phyloP scores from a whole-genome alignment of 2,888 invertebrate species.

The Seira ritae region DNA sequence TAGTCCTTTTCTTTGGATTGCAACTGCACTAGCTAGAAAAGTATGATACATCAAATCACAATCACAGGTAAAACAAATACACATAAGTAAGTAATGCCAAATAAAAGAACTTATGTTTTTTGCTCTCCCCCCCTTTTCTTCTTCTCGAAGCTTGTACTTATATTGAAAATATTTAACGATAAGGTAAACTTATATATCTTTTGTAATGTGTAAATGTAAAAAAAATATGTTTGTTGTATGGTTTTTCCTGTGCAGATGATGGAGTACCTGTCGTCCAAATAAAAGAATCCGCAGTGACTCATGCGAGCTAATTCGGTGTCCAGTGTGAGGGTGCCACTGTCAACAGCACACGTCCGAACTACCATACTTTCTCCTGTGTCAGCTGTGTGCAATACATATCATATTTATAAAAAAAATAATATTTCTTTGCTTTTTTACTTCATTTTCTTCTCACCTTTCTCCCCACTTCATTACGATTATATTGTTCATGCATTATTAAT shows the following conservation, averaged over 20 bases:
- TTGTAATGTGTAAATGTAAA: not conserved
- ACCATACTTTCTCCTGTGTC: constrained; percentile 75
- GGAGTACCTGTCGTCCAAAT: constrained; percentile 75
- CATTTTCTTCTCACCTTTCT: not conserved
- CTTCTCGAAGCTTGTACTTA: too few relatives aligned
- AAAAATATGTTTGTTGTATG: constrained; percentile 13
- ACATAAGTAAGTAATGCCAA: too few relatives aligned
- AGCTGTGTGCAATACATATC: constrained; percentile 72
- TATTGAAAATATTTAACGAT: too few relatives aligned
- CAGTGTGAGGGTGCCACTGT: constrained; percentile 77
- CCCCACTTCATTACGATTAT: too few relatives aligned
- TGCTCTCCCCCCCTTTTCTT: too few relatives aligned
- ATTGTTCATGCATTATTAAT: not conserved
- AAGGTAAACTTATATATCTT: too few relatives aligned
- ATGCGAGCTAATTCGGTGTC: constrained; percentile 79
- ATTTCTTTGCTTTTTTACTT: not conserved
- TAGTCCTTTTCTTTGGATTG: too few relatives aligned
- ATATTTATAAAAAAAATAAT: too few relatives aligned
- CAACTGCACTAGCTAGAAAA: too few relatives aligned
- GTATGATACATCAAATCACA: too few relatives aligned
- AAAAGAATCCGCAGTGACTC: constrained; percentile 78
- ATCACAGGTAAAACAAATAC: too few relatives aligned
- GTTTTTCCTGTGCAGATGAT: constrained; percentile 32
- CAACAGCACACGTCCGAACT: constrained; percentile 78
- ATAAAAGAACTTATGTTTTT: too few relatives aligned